Evolutionary conservation across 1,140 invertebrate genomes (phyloP).

Genomic region (Leptinotarsa lineolata): DNA sequence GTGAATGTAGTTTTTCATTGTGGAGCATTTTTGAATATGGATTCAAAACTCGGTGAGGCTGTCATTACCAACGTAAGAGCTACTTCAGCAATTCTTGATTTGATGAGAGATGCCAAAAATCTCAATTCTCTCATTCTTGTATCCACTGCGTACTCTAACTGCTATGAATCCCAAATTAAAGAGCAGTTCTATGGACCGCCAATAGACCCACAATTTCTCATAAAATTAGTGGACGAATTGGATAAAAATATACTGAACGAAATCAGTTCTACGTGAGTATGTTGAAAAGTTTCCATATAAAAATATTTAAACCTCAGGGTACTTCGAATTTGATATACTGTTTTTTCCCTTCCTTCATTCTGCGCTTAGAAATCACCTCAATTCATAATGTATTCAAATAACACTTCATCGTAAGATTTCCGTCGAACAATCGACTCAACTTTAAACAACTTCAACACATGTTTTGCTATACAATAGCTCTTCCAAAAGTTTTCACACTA

Average conservation of each 20-base stretch:
- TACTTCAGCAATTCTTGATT: constrained; percentile 56
- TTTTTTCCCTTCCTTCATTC: too few relatives aligned
- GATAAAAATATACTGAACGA: constrained; percentile 27
- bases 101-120: constrained; percentile 52
- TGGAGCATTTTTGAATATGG: constrained; percentile 73
- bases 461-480: too few relatives aligned
- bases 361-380: too few relatives aligned
- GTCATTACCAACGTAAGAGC: constrained; percentile 61
- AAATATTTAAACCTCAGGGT: too few relatives aligned
- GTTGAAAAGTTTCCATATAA: too few relatives aligned
- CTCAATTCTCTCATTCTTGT: constrained; percentile 70
- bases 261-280: constrained; percentile 32
- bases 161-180: constrained; percentile 68
- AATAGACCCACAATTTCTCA: constrained; percentile 34
- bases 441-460: too few relatives aligned
- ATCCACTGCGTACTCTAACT: constrained; percentile 83
- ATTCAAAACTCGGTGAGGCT: constrained; percentile 58
- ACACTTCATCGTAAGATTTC: too few relatives aligned
- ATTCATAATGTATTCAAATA: too few relatives aligned
- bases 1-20: constrained; percentile 73
- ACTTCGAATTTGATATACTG: too few relatives aligned
- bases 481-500: too few relatives aligned
- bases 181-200: constrained; percentile 62
- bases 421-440: too few relatives aligned
- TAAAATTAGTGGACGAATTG: constrained; percentile 33